A percentile compares a stretch with the other conserved stretches of the same genome.
These are phyloP conservation scores for Cryptocephalus moraei DNA, from an alignment of 2,888 invertebrate genomes.

Conservation along the genomic window DNA sequence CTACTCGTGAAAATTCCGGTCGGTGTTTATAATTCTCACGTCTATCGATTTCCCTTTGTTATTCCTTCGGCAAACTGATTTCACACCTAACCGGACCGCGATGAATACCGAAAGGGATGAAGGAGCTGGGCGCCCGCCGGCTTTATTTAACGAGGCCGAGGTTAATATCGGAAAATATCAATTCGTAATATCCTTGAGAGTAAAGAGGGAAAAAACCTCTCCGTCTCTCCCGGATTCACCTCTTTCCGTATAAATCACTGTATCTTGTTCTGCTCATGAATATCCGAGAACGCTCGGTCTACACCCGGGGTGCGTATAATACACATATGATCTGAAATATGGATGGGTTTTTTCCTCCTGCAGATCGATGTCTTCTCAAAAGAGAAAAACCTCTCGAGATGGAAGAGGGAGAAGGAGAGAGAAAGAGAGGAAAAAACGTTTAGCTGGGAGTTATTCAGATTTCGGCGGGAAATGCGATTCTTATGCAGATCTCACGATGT, in stretches of 20 bases:
- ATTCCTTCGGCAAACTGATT: too few relatives aligned
- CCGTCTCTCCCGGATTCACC: slow-evolving; percentile 7
- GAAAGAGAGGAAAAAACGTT: slow-evolving; percentile 3
- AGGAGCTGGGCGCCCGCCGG: too few relatives aligned
- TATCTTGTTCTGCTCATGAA: slow-evolving; percentile 22
- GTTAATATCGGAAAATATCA: too few relatives aligned
- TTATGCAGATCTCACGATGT: slow-evolving; percentile 4
- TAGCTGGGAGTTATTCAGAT: slow-evolving; percentile 5
- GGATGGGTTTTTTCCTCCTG: slow-evolving; percentile 14
- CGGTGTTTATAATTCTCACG: too few relatives aligned
- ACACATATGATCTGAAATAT: slow-evolving; percentile 29
- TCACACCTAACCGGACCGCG: too few relatives aligned
- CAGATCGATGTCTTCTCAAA: slow-evolving; percentile 6
- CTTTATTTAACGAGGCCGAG: too few relatives aligned
- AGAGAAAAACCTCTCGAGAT: slow-evolving; percentile 4
- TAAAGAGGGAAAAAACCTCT: not conserved
- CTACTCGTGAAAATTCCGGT: too few relatives aligned
- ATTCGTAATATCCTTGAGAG: too few relatives aligned
- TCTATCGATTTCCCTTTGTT: too few relatives aligned
- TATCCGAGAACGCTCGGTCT: slow-evolving; percentile 17
- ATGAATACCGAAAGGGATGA: too few relatives aligned
- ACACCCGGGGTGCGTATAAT: slow-evolving; percentile 24
- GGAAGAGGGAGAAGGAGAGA: not conserved
- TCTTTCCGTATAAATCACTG: slow-evolving; percentile 23
- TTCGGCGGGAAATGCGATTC: slow-evolving; percentile 3